Base-by-base conservation (phyloP, 2,113 vertebrate genomes). In the Ptyas mucosa region DNA sequence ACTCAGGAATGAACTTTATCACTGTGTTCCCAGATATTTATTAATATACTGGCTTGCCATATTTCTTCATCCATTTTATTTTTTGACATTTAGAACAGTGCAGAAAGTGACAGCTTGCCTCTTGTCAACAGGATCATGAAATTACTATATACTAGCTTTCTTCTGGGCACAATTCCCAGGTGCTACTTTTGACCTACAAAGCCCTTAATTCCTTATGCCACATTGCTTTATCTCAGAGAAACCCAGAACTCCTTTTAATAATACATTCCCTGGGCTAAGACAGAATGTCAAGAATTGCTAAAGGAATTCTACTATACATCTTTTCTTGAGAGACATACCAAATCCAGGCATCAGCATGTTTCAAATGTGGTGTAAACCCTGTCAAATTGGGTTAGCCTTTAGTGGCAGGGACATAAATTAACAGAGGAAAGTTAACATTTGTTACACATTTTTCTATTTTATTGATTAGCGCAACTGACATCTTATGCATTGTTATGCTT, bases 261-360 rank as follows among this genome's bases (percentile, higher is more conserved):
- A 89, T 85, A 18, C 43, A 55, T 89, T 57, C 20, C 53, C 54
- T 61, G 20, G 39, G 29, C 53, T 46, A 85, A 85, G 69, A 85
- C 11, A 91, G 24, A 85, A 91, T 91, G 85, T 91, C 85, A 87
- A 69, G 58, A 43, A 88, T 53, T 88, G 53, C 58, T 92, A 92
- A 88, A 88, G 57, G 29, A 88, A 49, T 6, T 53, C 58, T 92
- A 46, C 49, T 53, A 18, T 53, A 52, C 29, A 43, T 64, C 23
- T 18, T 34, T 29, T 34, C 49, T 54, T 23, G 20, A 34, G 14
- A 88, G 57, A 54, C 51, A 34, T 3, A 24, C 87, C 51, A 85
- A 85, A 92, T 21, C 29, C 69, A 89, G 69, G 64, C 64, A 46
- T 89, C 64, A 89, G 58, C 69, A 89, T 92, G 34, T 89, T 85